Evolutionary conservation across 2,797 vertebrate species (phyloP).

Genomic region (Scarus forsteni): DNA sequence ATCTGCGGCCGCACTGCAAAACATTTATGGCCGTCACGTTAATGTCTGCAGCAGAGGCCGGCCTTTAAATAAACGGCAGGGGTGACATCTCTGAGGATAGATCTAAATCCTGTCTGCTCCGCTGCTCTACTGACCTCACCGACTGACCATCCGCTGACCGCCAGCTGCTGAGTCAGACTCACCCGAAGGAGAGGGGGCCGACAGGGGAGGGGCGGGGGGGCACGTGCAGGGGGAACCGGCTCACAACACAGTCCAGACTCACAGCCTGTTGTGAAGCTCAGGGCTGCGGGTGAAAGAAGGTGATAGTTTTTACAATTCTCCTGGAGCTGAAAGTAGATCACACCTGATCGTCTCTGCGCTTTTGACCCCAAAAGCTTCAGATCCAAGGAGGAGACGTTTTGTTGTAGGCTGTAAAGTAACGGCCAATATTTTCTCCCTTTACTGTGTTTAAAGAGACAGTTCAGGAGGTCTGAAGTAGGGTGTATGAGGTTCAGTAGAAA

Average conservation of each 20-base stretch:
- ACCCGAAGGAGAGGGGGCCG: conserved; percentile 20
- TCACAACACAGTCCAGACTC: conserved; percentile 26
- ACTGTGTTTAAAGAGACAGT: too few relatives aligned
- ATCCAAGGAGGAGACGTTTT: too few relatives aligned
- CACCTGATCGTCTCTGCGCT: too few relatives aligned
- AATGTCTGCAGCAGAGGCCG: conserved; percentile 55
- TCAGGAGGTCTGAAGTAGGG: too few relatives aligned
- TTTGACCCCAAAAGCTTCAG: too few relatives aligned
- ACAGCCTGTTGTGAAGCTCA: background rate
- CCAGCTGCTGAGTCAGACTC: conserved; percentile 65
- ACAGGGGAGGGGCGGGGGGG: background rate
- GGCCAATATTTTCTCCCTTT: too few relatives aligned
- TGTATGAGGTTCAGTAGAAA: too few relatives aligned
- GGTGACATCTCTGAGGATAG: conserved; percentile 55
- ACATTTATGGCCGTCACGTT: conserved; percentile 47
- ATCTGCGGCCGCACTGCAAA: conserved; percentile 30
- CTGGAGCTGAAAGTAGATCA: too few relatives aligned
- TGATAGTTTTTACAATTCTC: too few relatives aligned
- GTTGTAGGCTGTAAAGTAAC: too few relatives aligned
- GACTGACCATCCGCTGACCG: conserved; percentile 72
- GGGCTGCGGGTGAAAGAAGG: too few relatives aligned
- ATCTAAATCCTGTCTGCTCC: conserved; percentile 62
- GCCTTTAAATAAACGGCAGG: conserved; percentile 70
- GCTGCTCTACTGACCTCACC: conserved; percentile 74
- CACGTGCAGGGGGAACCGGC: conserved; percentile 12